These are phyloP conservation scores for Diceros bicornis DNA, from an alignment of 2,797 vertebrate species.

Conservation along the genomic window DNA sequence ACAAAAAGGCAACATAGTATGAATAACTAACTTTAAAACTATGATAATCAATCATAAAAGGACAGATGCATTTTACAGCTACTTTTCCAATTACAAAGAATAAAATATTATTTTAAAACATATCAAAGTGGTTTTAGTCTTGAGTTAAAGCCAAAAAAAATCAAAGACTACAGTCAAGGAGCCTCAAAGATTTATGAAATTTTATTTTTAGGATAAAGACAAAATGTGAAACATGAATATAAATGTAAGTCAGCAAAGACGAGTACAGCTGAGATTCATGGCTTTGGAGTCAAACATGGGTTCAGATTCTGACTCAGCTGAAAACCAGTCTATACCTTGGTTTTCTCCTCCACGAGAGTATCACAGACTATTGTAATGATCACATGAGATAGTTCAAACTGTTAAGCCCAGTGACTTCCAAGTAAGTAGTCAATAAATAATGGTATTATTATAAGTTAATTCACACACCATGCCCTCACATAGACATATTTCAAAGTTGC, in stretches of 20 bases:
- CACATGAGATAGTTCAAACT: not conserved
- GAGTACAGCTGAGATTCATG: not conserved
- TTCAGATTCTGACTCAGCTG: not conserved
- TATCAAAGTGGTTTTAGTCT: constrained; percentile 24
- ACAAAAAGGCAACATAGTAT: not conserved
- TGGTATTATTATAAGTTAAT: not conserved
- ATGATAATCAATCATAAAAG: constrained; percentile 53
- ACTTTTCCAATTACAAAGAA: constrained; percentile 64
- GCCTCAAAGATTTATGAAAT: not conserved
- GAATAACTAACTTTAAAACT: constrained; percentile 53
- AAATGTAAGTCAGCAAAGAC: not conserved
- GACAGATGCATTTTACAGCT: constrained; percentile 44
- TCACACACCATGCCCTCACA: not conserved
- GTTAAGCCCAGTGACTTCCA: not conserved
- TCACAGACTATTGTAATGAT: not conserved
- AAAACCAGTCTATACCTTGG: not conserved
- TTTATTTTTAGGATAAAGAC: constrained; percentile 36
- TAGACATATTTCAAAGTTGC: not conserved
- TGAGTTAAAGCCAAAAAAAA: constrained; percentile 37
- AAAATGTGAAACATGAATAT: not conserved
- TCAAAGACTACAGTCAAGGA: not conserved
- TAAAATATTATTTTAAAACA: constrained; percentile 61
- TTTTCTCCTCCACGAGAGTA: not conserved
- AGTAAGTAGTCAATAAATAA: not conserved
- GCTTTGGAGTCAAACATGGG: not conserved